Base-by-base conservation (phyloP, 2,888 invertebrate species). In the Leucania comma region DNA sequence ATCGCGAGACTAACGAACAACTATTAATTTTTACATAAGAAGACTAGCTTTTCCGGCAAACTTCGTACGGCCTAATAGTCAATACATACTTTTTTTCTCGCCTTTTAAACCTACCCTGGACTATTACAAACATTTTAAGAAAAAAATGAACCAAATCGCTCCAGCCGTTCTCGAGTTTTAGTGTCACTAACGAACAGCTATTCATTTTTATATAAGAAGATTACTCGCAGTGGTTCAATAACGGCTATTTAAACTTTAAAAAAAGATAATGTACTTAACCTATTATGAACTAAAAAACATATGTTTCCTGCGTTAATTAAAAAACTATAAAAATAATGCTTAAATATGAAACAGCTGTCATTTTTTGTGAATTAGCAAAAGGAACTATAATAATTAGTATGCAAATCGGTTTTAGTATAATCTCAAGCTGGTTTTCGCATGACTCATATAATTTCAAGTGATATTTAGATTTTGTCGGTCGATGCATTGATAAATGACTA, bases 401-500 rank as follows among this genome's bases (percentile, higher is more conserved):
- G 80, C 72, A 75, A 84, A 86, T 74, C 38, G 61, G 51, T 61
- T 38, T 73, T 61, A 59, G 62, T 68, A 70, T 67, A 78, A 66
- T 61, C 48, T 56, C 60, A 76, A 73, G 69, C 86, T 54, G 71
- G 81, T 83, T 82, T 74, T 67, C 42, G 50, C 26, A 59, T 86
- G 85, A 86, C 50, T 86, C 85, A 81, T 65, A 72, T 67, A 60
- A 76, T 67, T 68, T 62, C 72, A 70, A 78, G 67, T 81, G 78
- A 84, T 86, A 84, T 80, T 84, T 77, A 78, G 72, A 84, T 78
- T 78, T 84, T 75, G 82, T 82, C 80, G 81, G 81, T 75, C 72
- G 67, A 78, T 84, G 75, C 75, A 80, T 80, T 73, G 76, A 86
- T 86, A 84, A 79, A 78, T 72, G 32, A 58, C 38, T 81, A 81